phyloP scores from a whole-genome alignment of 2,113 vertebrate species.

The Odocoileus virginianus region DNA sequence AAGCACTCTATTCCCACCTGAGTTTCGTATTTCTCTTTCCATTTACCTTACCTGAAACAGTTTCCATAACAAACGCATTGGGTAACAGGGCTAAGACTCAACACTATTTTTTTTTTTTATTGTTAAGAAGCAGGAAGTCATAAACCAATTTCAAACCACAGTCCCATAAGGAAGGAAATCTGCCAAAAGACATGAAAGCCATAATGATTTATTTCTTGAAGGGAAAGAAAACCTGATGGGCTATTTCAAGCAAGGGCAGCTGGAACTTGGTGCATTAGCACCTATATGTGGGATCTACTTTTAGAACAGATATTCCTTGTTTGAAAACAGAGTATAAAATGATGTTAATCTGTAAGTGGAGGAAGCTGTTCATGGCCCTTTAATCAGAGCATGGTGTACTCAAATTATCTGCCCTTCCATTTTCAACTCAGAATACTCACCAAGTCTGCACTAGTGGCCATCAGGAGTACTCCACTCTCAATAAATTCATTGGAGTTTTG shows the following conservation, averaged over 20 bases:
- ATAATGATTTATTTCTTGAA: conserved; percentile 33
- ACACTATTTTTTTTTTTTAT: not conserved
- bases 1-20: not conserved
- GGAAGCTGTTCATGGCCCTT: not conserved
- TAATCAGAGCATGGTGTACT: conserved; percentile 29
- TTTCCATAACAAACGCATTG: conserved; percentile 46
- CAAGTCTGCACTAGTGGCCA: not conserved
- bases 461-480: not conserved
- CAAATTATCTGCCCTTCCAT: conserved; percentile 41
- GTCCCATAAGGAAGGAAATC: conserved; percentile 42
- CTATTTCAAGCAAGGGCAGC: conserved; percentile 19
- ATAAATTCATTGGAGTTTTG: conserved; percentile 58
- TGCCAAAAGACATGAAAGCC: conserved; percentile 51
- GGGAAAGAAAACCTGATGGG: conserved; percentile 15
- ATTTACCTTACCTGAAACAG: conserved; percentile 22
- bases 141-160: conserved; percentile 54
- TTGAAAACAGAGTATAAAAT: conserved; percentile 58
- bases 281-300: conserved; percentile 43
- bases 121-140: conserved; percentile 55
- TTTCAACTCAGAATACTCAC: conserved; percentile 37
- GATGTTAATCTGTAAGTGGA: conserved; percentile 43
- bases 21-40: conserved; percentile 36
- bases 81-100: not conserved
- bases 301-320: conserved; percentile 54
- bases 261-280: not conserved